These are phyloP conservation scores for Chascanopsetta lugubris DNA, from an alignment of 2,113 vertebrate species.

Conservation along the genomic window DNA sequence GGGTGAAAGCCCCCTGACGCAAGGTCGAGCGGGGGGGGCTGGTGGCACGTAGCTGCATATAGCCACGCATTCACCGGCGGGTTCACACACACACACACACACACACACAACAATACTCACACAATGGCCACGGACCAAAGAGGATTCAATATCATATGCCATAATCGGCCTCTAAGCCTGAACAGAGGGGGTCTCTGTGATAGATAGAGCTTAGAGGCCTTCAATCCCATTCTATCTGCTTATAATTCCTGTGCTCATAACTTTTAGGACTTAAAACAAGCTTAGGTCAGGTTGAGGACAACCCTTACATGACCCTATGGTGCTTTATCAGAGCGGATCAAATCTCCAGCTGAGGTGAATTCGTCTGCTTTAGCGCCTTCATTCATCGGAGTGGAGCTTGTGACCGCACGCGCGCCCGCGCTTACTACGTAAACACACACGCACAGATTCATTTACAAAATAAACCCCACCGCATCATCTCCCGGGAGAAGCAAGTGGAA, in stretches of 20 bases:
- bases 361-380: neutral
- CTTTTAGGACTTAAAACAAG: conserved; percentile 61
- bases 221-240: conserved; percentile 71
- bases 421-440: conserved; percentile 14
- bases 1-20: conserved; percentile 41
- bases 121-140: conserved; percentile 68
- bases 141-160: conserved; percentile 79
- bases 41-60: conserved; percentile 24
- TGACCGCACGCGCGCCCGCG: conserved; percentile 22
- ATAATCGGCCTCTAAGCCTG: conserved; percentile 72
- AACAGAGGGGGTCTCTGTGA: conserved; percentile 61
- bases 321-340: too few species aligned
- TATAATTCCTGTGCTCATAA: conserved; percentile 67
- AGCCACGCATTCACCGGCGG: conserved; percentile 9
- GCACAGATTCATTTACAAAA: conserved; percentile 40
- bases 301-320: conserved; percentile 24
- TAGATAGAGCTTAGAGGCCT: conserved; percentile 64
- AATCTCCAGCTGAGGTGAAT: conserved; percentile 1
- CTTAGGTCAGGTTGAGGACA: conserved; percentile 55
- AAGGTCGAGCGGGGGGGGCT: conserved; percentile 36
- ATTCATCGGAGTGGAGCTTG: conserved; percentile 22
- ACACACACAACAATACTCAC: conserved; percentile 53
- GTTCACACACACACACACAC: conserved; percentile 39
- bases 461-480: conserved; percentile 34
- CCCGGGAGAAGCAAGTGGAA: conserved; percentile 57